Conservation (phyloP, 2,113 vertebrate genomes). For the Cochlearius cochlearius region DNA sequence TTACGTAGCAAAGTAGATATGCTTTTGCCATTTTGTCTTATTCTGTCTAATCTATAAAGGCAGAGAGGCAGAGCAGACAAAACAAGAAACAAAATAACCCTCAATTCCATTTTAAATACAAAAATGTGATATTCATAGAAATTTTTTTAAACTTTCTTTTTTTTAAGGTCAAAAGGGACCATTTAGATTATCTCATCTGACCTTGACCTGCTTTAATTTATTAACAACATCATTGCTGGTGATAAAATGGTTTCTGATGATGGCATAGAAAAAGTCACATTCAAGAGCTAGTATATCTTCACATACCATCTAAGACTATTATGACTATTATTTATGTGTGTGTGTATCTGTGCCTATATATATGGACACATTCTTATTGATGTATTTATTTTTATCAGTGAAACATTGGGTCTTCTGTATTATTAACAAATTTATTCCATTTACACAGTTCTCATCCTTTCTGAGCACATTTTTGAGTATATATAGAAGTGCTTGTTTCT, state of each 20-base stretch:
- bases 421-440: background rate
- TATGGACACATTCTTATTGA: background rate
- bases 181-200: background rate
- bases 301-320: background rate
- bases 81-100: background rate
- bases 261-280: background rate
- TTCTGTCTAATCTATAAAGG: background rate
- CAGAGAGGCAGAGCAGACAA: background rate
- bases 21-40: background rate
- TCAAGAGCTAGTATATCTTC: background rate
- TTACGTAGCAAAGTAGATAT: background rate
- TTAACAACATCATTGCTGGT: background rate
- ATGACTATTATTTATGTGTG: background rate
- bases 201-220: background rate
- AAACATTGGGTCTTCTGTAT: background rate
- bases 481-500: background rate
- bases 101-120: background rate
- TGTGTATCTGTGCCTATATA: background rate
- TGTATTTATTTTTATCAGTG: background rate
- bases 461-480: background rate
- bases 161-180: background rate
- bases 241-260: background rate
- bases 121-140: background rate
- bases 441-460: background rate
- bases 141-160: background rate